Percentiles rank a stretch among this genome's conserved stretches.
These are phyloP conservation scores for Huso huso DNA, from an alignment of 2,797 vertebrate genomes.

Conservation along the genomic window DNA sequence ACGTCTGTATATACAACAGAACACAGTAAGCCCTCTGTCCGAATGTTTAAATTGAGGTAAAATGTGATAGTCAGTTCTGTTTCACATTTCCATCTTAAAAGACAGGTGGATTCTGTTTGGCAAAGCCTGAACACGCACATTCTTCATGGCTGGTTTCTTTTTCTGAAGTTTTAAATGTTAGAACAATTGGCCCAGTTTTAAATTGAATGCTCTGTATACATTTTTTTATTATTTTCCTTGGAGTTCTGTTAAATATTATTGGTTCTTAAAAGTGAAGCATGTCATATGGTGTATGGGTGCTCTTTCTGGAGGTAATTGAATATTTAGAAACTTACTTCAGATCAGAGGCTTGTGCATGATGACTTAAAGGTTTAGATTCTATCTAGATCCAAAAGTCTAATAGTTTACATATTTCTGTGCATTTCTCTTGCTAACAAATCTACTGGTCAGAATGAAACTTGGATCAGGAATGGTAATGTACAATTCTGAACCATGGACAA, in stretches of 20 bases:
- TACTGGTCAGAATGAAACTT: too few relatives aligned
- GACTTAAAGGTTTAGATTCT: too few relatives aligned
- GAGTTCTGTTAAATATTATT: slow-evolving; percentile 49
- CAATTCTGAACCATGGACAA: too few relatives aligned
- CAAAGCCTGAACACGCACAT: slow-evolving; percentile 40
- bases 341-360: slow-evolving; percentile 31
- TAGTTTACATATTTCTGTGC: too few relatives aligned
- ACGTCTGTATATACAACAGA: slow-evolving; percentile 56
- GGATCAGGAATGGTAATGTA: too few relatives aligned
- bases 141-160: slow-evolving; percentile 36
- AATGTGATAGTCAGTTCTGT: slow-evolving; percentile 61
- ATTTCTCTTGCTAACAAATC: too few relatives aligned
- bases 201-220: slow-evolving; percentile 38
- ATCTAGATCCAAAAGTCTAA: too few relatives aligned
- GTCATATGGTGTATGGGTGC: slow-evolving; percentile 49
- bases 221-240: slow-evolving; percentile 50
- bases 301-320: slow-evolving; percentile 64
- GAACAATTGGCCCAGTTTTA: slow-evolving; percentile 30
- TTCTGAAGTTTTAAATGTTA: slow-evolving; percentile 30
- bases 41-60: slow-evolving; percentile 67
- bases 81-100: slow-evolving; percentile 60
- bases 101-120: slow-evolving; percentile 74
- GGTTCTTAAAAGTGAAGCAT: slow-evolving; percentile 42
- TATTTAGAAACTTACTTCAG: slow-evolving; percentile 48
- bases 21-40: slow-evolving; percentile 53